Conservation (phyloP, 64 coral and sea anemone genomes). For the Astreopora myriophthalma region DNA sequence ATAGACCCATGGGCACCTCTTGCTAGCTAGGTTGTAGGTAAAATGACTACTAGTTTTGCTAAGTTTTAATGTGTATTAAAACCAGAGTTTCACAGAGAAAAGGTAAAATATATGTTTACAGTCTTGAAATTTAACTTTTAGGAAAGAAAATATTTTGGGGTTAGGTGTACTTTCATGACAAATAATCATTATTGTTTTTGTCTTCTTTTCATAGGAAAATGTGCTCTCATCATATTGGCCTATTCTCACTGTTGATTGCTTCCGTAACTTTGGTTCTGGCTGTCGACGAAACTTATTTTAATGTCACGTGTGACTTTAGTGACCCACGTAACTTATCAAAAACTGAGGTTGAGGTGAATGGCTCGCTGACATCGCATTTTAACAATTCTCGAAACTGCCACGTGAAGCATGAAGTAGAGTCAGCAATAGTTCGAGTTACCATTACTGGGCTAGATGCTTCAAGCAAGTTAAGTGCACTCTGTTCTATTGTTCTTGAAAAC, state of each 20-base stretch:
- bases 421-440: slow-evolving; percentile 67
- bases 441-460: slow-evolving; percentile 27
- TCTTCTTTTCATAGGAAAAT: not conserved
- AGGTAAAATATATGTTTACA: too few species aligned
- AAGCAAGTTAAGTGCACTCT: slow-evolving; percentile 58
- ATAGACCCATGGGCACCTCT: too few species aligned
- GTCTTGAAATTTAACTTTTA: too few species aligned
- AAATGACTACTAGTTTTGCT: too few species aligned
- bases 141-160: too few species aligned
- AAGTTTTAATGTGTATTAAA: too few species aligned
- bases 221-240: not conserved
- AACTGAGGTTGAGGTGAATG: not conserved
- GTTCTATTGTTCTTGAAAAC: slow-evolving; percentile 74
- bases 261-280: not conserved
- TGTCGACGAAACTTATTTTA: not conserved
- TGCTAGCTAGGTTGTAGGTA: too few species aligned
- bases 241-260: not conserved
- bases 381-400: slow-evolving; percentile 56
- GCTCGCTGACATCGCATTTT: slow-evolving; percentile 36
- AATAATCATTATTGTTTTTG: not conserved
- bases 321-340: not conserved
- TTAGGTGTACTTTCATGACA: too few species aligned
- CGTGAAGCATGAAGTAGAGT: not conserved
- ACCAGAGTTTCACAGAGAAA: too few species aligned
- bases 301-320: slow-evolving; percentile 50